A percentile compares a stretch with the other conserved stretches of the same genome.
Evolutionary conservation across 2,113 vertebrate genomes (phyloP).

Genomic region (Collichthys lucidus): DNA sequence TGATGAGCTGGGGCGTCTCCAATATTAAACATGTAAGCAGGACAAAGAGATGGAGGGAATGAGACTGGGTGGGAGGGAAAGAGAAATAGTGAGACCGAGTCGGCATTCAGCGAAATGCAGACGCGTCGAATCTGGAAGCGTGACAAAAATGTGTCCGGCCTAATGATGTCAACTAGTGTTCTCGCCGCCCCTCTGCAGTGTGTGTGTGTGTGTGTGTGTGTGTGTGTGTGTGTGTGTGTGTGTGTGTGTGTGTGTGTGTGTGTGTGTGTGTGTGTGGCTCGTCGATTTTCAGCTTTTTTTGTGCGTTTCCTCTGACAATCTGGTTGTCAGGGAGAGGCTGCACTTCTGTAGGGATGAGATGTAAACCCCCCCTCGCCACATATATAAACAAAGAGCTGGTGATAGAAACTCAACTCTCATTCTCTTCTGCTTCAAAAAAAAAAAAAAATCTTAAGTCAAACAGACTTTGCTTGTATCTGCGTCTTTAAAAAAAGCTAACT

Average conservation of each 20-base stretch:
- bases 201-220: conserved; percentile 35
- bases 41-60: conserved; percentile 62
- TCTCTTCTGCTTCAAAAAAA: background rate
- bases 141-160: conserved; percentile 84
- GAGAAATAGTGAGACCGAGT: conserved; percentile 59
- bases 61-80: conserved; percentile 45
- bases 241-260: conserved; percentile 37
- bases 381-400: conserved; percentile 20
- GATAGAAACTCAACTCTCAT: background rate
- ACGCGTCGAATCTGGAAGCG: conserved; percentile 81
- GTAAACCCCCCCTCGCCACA: background rate
- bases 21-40: conserved; percentile 68
- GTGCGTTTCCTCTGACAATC: conserved; percentile 63
- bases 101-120: conserved; percentile 77
- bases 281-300: conserved; percentile 34
- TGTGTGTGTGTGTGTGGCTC: conserved; percentile 20
- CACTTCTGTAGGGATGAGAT: conserved; percentile 37
- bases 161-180: conserved; percentile 83
- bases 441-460: background rate
- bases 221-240: conserved; percentile 23
- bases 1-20: conserved; percentile 66
- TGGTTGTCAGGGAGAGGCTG: conserved; percentile 57
- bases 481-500: conserved; percentile 75
- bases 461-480: conserved; percentile 34
- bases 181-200: conserved; percentile 62